Percentiles rank a stretch among this genome's conserved stretches.
These are phyloP conservation scores for Typhlomys cinereus DNA, from an alignment of 2,113 vertebrate genomes.

Conservation along the genomic window DNA sequence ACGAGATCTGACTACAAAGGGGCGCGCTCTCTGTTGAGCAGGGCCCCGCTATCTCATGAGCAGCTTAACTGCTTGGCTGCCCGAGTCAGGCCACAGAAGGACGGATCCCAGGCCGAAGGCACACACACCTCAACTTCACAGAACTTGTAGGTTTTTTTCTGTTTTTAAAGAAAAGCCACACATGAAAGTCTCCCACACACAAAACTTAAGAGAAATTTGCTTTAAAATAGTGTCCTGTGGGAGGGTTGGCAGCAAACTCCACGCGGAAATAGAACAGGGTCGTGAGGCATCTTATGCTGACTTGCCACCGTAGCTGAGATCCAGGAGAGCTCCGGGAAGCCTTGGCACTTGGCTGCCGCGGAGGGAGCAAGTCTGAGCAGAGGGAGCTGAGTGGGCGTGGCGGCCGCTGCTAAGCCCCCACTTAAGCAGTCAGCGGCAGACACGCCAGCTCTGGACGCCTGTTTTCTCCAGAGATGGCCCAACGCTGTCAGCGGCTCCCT, in stretches of 20 bases:
- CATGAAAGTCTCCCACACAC: background rate
- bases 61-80: background rate
- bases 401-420: background rate
- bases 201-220: background rate
- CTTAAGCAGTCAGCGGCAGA: background rate
- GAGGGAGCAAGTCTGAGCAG: background rate
- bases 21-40: background rate
- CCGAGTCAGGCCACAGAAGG: rapidly evolving
- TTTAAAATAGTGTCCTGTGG: background rate
- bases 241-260: background rate
- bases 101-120: rapidly evolving
- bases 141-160: rapidly evolving
- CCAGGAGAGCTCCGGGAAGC: rapidly evolving
- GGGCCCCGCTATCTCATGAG: rapidly evolving
- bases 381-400: background rate
- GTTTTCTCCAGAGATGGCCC: rapidly evolving
- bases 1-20: background rate
- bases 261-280: rapidly evolving
- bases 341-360: background rate
- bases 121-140: background rate
- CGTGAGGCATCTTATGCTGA: rapidly evolving
- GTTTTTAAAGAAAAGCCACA: background rate
- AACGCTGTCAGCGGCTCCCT: rapidly evolving
- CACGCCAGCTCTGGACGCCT: rapidly evolving
- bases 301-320: background rate